Evolutionary conservation across 2,113 vertebrate species (phyloP), one percentile per base, ranked within the genome.

Genomic region (Varanus komodoensis): DNA sequence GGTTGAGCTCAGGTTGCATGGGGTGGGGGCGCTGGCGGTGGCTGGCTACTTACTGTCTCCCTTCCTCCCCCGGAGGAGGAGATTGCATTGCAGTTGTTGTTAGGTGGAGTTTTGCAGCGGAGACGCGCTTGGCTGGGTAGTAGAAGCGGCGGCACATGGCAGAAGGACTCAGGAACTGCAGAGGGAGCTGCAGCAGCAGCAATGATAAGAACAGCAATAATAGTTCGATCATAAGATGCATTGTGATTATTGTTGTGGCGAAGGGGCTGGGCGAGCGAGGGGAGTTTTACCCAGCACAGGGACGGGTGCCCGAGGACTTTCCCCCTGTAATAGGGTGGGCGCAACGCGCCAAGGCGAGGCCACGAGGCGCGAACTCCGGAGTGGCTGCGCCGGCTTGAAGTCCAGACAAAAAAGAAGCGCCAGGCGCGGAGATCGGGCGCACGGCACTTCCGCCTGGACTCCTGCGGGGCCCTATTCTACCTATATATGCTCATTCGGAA

Each of bases 91-190:
- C 92, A 19, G 94, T 44, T 93, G 91, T 93, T 92, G 91, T 94
- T 94, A 90, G 75, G 93, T 74, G 93, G 97, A 96, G 96, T 97
- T 89, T 96, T 91, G 95, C 96, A 93, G 96, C 91, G 94, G 95
- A 96, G 97, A 93, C 95, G 93, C 96, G 97, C 97, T 96, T 89
- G 88, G 61, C 88, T 96, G 92, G 95, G 96, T 95, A 94, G 91
- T 64, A 91, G 92, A 90, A 91, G 94, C 85, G 38, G 84, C 15
- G 4, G 96, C 96, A 97, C 96, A 95, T 95, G 95, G 96, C 93
- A 94, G 94, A 91, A 94, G 95, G 92, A 25, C 64, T 44, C 25
- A 21, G 1, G 71, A 91, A 96, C 96, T 92, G 91, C 93, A 90
- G 92, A 88, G 93, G 90, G 54, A 92, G 93, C 4, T 91, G 89